Evolutionary conservation across 1,140 invertebrate genomes (phyloP), one percentile per base, ranked within the genome.

Genomic region (Rhyacophila brunnea): DNA sequence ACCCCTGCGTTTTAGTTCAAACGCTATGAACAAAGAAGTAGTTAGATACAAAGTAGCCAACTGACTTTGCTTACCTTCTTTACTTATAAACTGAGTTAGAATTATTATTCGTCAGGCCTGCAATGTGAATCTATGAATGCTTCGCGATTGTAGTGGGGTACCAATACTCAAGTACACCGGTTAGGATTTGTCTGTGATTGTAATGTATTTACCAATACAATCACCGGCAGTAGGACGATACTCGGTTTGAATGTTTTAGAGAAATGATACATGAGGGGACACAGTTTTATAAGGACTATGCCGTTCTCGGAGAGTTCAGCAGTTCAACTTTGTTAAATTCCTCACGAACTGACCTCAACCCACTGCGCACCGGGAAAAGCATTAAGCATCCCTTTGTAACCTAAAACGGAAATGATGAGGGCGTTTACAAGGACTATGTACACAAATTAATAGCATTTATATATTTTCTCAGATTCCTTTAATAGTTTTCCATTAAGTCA

Each of bases 1-100:
- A 28, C 9, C 23, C 23, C 23, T 28, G 23, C 9, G 48, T 36
- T 36, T 54, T 15, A 35, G 23, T n/a, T 45, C 13, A 19, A 23
- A 47, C 18, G 35, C 43, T 45, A 48, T 47, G 43, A 15, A 53
- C 50, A 35, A 53, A 47, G 58, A 53, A 60, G 50, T 53, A 20
- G 42, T 60, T 53, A 20, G 42, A 52, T 53, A 52, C 20, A n/a
- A 17, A 14, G 52, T 13, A 38, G 14, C 40, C 18, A n/a, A 11
- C 43, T 45, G 13, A 45, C 23, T 28, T 28, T 28, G 23, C 23
- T 3, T 5, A 28, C 23, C 23, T 28, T 28, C 35, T 40, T 40
- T 13, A 35, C 6, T 35, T 7, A 40, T 40, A n/a, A 13, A 13
- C 38, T n/a, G 5, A 40, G 38, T 6, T n/a, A 40, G 38, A 40